These are phyloP conservation scores for Luehdorfia chinensis DNA, from an alignment of 1,140 invertebrate species.

Conservation along the genomic window DNA sequence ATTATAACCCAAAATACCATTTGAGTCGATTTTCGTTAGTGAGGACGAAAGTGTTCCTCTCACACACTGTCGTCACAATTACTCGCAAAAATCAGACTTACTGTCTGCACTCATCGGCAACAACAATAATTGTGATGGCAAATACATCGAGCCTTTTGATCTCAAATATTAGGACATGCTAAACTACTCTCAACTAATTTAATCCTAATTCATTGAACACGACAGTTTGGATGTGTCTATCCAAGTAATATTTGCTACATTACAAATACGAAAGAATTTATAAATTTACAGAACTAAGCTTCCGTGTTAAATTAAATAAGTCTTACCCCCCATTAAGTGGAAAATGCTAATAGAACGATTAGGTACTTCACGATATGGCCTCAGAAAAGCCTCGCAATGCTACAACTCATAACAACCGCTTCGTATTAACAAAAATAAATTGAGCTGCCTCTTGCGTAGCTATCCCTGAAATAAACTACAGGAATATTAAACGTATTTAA, in stretches of 20 bases:
- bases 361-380: conserved; percentile 36
- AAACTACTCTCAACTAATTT: conserved; percentile 10
- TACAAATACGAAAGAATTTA: background rate
- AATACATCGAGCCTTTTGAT: conserved; percentile 2
- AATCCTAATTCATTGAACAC: conserved; percentile 63
- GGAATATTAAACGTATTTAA: too few species aligned
- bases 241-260: conserved; percentile 32
- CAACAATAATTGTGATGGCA: conserved; percentile 15
- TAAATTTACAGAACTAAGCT: background rate
- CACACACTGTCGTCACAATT: too few species aligned
- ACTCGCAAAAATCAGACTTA: too few species aligned
- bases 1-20: too few species aligned
- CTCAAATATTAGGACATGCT: too few species aligned
- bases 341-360: too few species aligned
- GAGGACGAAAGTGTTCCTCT: too few species aligned
- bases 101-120: too few species aligned
- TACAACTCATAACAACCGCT: conserved; percentile 29
- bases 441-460: conserved; percentile 42
- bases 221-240: conserved; percentile 52
- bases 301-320: too few species aligned
- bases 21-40: too few species aligned
- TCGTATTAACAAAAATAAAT: conserved; percentile 30
- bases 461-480: conserved; percentile 20
- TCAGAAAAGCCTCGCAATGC: conserved; percentile 16
- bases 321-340: too few species aligned